Evolutionary conservation across 2,113 vertebrate species (phyloP), one percentile per base, ranked within the genome.

Genomic region (Otus sunia): DNA sequence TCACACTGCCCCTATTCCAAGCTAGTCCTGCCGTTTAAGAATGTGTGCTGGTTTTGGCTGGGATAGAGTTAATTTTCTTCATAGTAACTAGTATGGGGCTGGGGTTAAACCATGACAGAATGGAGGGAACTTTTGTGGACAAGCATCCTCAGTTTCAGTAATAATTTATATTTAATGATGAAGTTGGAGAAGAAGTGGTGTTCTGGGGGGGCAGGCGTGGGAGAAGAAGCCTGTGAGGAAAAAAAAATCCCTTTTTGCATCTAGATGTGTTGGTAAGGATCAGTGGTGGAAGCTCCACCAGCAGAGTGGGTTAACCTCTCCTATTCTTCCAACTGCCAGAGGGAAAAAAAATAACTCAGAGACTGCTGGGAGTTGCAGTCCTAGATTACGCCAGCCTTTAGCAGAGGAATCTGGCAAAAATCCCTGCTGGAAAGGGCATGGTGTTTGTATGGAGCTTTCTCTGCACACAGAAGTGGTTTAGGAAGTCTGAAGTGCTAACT

Each of bases 351-450:
- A 49, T 6, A 66, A 3, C 43, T 72, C 43, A 8, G 81, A 86
- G 88, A 11, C 45, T 93, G 55, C 62, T 71, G 87, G 93, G 92
- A 95, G 30, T 69, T 93, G 87, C 81, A 96, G 90, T 85, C 50
- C 58, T 68, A 43, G 20, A 69, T 88, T 63, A 32, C 5, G 0
- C 17, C 67, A 86, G 62, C 36, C 15, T 58, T 53, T 56, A 83
- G 83, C 58, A 69, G 37, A 79, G 22, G 32, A 88, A 50, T 68
- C 59, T 77, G 82, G 71, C 74, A 88, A 45, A 88, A 64, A 20
- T 64, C 19, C 39, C 50, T 5, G 1, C 85, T 79, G n/a, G 55
- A 89, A 76, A 67, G 26, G 41, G 37, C 39, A 53, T 0, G 1
- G 26, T 34, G 16, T 69, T 80, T 63, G 10, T 60, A 58, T 0